Evolutionary conservation across 2,888 invertebrate genomes (phyloP).

Genomic region (Sylvicola cinctus): DNA sequence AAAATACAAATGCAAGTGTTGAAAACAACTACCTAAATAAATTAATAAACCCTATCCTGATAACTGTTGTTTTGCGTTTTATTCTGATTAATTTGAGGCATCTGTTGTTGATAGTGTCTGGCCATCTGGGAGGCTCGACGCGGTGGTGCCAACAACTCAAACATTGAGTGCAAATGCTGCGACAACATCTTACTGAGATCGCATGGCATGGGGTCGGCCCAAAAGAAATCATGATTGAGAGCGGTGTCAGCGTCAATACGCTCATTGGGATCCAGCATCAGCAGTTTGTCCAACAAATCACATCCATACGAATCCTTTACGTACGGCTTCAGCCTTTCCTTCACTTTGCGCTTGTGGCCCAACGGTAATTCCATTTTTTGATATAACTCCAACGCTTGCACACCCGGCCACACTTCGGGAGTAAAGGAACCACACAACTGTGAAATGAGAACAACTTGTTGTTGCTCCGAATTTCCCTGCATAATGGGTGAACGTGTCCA

Average conservation of each 20-base stretch:
- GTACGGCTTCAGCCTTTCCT: slow-evolving; percentile 70
- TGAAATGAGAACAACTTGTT: slow-evolving; percentile 84
- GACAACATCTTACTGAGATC: slow-evolving; percentile 82
- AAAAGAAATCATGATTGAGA: slow-evolving; percentile 94
- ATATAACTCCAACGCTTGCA: slow-evolving; percentile 72
- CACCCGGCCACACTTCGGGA: slow-evolving; percentile 69
- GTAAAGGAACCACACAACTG: slow-evolving; percentile 93
- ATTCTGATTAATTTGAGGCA: slow-evolving; percentile 23
- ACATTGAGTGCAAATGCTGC: slow-evolving; percentile 70
- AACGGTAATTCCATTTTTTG: slow-evolving; percentile 73
- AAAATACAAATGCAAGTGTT: too few species aligned
- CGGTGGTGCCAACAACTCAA: slow-evolving; percentile 72
- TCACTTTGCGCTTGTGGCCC: slow-evolving; percentile 67
- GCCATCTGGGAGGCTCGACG: slow-evolving; percentile 45
- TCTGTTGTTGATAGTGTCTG: slow-evolving; percentile 45
- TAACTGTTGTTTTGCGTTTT: slow-evolving; percentile 62
- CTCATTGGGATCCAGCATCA: slow-evolving; percentile 81
- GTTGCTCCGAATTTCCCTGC: slow-evolving; percentile 93
- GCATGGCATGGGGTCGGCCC: slow-evolving; percentile 92
- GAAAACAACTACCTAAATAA: neutral
- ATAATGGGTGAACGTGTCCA: slow-evolving; percentile 91
- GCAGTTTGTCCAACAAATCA: slow-evolving; percentile 76
- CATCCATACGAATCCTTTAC: slow-evolving; percentile 83
- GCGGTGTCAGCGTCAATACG: slow-evolving; percentile 79
- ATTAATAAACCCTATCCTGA: slow-evolving; percentile 65